These are phyloP conservation scores for Sorex maritimensis DNA, from an alignment of 2,797 vertebrate species.

Conservation along the genomic window DNA sequence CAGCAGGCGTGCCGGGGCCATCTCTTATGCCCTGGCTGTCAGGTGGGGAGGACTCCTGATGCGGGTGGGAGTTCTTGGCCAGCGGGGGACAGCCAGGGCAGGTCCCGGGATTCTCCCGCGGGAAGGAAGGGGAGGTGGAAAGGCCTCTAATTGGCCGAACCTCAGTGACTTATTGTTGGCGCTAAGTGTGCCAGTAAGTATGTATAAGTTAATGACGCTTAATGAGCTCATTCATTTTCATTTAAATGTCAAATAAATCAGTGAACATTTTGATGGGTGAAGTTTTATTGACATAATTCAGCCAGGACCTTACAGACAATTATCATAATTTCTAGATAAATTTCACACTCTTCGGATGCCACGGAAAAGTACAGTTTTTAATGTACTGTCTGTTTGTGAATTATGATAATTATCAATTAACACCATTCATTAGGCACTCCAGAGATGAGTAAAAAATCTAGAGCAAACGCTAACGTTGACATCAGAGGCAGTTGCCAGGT, in stretches of 20 bases:
- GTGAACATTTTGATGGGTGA: conserved; percentile 18
- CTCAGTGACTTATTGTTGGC: neutral
- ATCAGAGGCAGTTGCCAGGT: neutral
- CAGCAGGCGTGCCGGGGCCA: neutral
- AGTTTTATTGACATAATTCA: conserved; percentile 9
- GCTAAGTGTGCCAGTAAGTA: neutral
- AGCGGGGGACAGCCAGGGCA: too few species aligned
- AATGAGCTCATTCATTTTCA: neutral
- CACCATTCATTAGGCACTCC: neutral
- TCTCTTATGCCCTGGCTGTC: too few species aligned
- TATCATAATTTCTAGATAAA: neutral
- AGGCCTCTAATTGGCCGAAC: neutral
- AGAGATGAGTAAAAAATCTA: neutral
- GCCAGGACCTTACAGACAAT: neutral
- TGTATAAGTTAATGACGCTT: neutral
- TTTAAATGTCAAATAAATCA: conserved; percentile 19
- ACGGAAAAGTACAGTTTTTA: neutral
- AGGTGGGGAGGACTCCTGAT: too few species aligned
- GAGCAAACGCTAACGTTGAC: neutral
- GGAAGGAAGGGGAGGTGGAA: neutral
- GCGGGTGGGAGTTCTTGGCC: too few species aligned
- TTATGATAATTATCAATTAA: neutral
- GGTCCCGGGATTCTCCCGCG: neutral
- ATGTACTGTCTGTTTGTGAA: neutral
- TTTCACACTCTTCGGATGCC: conserved; percentile 2